Evolutionary conservation across 2,888 invertebrate species (phyloP).

Genomic region (Rhaphigaster nebulosa): DNA sequence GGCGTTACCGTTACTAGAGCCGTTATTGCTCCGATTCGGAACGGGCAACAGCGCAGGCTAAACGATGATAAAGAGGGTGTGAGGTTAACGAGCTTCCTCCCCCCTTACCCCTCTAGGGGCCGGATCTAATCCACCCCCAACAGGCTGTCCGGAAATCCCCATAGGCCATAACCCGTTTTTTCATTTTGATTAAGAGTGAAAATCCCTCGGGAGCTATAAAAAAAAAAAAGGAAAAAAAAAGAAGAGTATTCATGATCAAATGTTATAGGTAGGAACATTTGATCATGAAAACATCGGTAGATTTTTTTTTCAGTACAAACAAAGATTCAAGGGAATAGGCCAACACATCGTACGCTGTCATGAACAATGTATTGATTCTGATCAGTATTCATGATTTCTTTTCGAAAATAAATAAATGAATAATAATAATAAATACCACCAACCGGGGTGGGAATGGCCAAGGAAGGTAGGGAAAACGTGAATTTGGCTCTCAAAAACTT

Average conservation of each 20-base stretch:
- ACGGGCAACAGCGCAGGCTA: neutral
- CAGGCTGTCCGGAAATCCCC: neutral
- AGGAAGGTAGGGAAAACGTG: too few relatives aligned
- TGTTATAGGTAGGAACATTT: too few relatives aligned
- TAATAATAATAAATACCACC: too few relatives aligned
- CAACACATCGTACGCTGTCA: too few relatives aligned
- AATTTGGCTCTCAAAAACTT: too few relatives aligned
- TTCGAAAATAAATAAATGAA: too few relatives aligned
- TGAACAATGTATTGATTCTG: too few relatives aligned
- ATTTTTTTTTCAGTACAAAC: neutral
- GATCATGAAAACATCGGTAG: neutral
- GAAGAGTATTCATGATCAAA: neutral
- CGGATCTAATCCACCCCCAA: neutral
- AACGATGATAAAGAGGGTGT: constrained; percentile 37
- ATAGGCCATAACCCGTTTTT: neutral
- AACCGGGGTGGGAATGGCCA: too few relatives aligned
- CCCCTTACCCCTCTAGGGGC: neutral
- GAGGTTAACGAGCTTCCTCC: neutral
- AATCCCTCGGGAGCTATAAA: neutral
- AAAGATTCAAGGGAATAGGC: too few relatives aligned
- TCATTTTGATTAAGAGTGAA: neutral
- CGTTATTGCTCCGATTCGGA: constrained; percentile 1
- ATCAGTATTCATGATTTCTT: too few relatives aligned
- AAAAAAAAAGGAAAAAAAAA: neutral
- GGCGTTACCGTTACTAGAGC: neutral